phyloP scores from a whole-genome alignment of 2,113 vertebrate species.

The Athene noctua region DNA sequence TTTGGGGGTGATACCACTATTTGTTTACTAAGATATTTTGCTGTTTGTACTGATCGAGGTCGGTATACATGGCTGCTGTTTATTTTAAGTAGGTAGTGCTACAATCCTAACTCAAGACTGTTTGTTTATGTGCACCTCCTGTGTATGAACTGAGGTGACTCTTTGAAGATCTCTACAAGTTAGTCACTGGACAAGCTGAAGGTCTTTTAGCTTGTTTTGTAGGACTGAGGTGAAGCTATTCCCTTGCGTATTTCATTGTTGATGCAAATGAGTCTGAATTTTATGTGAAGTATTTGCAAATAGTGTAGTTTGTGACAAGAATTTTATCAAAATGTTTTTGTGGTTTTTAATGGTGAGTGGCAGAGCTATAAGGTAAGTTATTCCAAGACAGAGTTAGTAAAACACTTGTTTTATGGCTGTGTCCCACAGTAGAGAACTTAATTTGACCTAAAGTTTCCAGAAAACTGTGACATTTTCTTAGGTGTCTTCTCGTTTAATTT shows the following conservation, averaged over 20 bases:
- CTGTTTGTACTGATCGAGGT: background rate
- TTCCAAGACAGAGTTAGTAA: background rate
- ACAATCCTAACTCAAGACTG: accelerated
- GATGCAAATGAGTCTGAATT: background rate
- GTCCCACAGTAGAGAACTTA: background rate
- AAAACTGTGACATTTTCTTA: background rate
- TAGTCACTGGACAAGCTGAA: background rate
- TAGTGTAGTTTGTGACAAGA: background rate
- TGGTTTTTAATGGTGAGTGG: background rate
- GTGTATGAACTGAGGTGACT: background rate
- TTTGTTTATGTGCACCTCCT: background rate
- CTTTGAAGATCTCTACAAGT: background rate
- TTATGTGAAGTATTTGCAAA: background rate
- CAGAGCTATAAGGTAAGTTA: background rate
- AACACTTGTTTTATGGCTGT: background rate
- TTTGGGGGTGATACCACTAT: accelerated
- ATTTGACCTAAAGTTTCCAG: background rate
- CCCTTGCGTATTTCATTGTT: background rate
- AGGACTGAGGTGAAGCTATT: background rate
- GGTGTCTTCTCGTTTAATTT: background rate
- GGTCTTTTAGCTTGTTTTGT: background rate
- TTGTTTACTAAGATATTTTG: background rate
- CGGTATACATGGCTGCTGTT: background rate
- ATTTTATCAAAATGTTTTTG: background rate
- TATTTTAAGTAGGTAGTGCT: background rate